These are phyloP conservation scores for Phrynosoma blainvillii DNA, from an alignment of 2,113 vertebrate species.

Conservation along the genomic window DNA sequence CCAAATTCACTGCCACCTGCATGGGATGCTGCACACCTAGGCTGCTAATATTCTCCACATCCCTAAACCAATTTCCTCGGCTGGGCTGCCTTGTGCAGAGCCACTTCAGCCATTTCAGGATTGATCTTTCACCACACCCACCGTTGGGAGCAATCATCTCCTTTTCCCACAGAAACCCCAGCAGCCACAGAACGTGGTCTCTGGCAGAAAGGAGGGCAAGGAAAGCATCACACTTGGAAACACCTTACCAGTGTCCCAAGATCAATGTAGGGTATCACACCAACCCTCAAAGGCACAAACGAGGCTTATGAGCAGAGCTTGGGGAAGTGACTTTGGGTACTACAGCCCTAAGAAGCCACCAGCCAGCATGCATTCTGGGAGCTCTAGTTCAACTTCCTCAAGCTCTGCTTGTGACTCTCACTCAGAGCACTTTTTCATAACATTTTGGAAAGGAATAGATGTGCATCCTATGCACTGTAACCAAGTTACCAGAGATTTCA, in stretches of 20 bases:
- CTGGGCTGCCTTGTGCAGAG: not conserved
- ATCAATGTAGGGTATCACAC: too few relatives aligned
- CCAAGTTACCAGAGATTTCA: not conserved
- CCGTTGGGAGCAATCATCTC: not conserved
- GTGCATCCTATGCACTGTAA: not conserved
- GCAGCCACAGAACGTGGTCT: not conserved
- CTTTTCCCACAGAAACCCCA: conserved; percentile 3
- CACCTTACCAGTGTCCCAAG: not conserved
- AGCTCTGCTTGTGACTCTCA: not conserved
- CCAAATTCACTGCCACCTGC: not conserved
- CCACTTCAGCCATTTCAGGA: not conserved
- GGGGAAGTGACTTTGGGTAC: too few relatives aligned
- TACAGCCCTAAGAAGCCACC: too few relatives aligned
- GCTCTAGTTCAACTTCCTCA: too few relatives aligned
- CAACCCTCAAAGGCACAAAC: not conserved
- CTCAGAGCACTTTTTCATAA: not conserved
- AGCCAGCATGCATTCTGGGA: too few relatives aligned
- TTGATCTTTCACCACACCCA: not conserved
- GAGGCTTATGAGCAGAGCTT: not conserved
- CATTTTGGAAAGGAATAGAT: not conserved
- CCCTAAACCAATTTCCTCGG: not conserved
- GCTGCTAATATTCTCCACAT: not conserved
- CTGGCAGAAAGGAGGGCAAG: not conserved
- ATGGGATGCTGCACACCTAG: not conserved
- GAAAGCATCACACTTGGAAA: not conserved